phyloP scores from a whole-genome alignment of 2,888 invertebrate species.

The Lepidocyrtinus sp. region DNA sequence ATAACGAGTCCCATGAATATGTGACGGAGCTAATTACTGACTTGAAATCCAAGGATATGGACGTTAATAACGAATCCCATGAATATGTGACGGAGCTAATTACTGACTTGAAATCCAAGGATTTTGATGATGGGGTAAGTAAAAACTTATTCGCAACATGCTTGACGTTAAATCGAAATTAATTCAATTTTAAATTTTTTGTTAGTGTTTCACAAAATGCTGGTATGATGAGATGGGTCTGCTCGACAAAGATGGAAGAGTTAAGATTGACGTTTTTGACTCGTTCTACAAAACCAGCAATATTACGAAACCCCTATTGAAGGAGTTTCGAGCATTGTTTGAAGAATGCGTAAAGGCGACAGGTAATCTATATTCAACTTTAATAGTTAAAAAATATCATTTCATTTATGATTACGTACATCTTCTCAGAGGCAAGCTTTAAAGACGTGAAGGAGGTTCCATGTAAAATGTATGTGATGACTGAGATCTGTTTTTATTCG shows the following conservation, averaged over 20 bases:
- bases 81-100: constrained; percentile 23
- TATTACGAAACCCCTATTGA: constrained; percentile 17
- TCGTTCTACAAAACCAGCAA: constrained; percentile 35
- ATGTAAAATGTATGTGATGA: constrained; percentile 43
- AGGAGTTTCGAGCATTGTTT: constrained; percentile 13
- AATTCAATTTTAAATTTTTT: too few species aligned
- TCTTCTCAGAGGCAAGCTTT: constrained; percentile 31
- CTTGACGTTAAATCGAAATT: background rate
- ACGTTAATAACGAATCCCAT: constrained; percentile 3
- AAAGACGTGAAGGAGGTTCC: constrained; percentile 44
- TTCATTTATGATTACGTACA: too few species aligned
- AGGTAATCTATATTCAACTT: constrained; percentile 22
- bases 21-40: constrained; percentile 20
- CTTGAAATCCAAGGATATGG: constrained; percentile 30
- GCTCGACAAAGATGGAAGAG: constrained; percentile 33
- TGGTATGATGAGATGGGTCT: constrained; percentile 21
- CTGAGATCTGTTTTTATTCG: constrained; percentile 25
- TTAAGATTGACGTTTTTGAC: background rate
- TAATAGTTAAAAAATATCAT: too few species aligned
- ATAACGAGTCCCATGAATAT: background rate
- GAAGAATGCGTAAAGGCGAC: constrained; percentile 28
- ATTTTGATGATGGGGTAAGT: constrained; percentile 47
- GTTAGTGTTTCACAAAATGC: constrained; percentile 49
- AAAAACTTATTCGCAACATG: background rate
- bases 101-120: constrained; percentile 9